Percentiles rank a stretch among this genome's conserved stretches.
Conservation (phyloP, 2,888 invertebrate genomes). For the Agonopterix alstromeriana region DNA sequence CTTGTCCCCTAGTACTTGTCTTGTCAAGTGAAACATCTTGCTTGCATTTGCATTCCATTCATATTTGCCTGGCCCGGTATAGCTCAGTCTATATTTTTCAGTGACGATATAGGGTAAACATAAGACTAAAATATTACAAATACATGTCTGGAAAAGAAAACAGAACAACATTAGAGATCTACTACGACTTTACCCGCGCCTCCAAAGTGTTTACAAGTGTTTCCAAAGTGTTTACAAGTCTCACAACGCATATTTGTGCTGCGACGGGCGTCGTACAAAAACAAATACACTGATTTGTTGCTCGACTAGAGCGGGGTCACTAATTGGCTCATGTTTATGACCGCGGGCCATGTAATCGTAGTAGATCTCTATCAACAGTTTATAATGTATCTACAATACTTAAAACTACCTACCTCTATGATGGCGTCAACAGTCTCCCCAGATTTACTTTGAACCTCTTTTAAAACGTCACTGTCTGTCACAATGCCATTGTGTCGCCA, state of each 20-base stretch:
- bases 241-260: no score
- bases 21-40: constrained; percentile 41
- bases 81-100: constrained; percentile 42
- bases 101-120: constrained; percentile 56
- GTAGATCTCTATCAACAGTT: no score
- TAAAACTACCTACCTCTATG: constrained; percentile 33
- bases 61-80: constrained; percentile 19
- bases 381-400: background rate
- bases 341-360: no score
- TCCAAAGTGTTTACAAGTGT: no score
- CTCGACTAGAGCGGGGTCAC: no score
- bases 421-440: constrained; percentile 26
- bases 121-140: constrained; percentile 48
- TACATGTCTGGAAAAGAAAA: constrained; percentile 44
- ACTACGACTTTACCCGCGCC: no score
- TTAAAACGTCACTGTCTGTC: constrained; percentile 34
- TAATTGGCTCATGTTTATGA: no score
- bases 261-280: no score
- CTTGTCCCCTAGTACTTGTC: constrained; percentile 44
- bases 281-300: no score
- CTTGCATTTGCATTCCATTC: constrained; percentile 13
- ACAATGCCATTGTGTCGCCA: constrained; percentile 50
- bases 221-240: no score
- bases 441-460: constrained; percentile 23
- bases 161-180: no score